These are phyloP conservation scores for Caenorhabditis sinica DNA, from an alignment of 2,888 invertebrate species.

Conservation along the genomic window DNA sequence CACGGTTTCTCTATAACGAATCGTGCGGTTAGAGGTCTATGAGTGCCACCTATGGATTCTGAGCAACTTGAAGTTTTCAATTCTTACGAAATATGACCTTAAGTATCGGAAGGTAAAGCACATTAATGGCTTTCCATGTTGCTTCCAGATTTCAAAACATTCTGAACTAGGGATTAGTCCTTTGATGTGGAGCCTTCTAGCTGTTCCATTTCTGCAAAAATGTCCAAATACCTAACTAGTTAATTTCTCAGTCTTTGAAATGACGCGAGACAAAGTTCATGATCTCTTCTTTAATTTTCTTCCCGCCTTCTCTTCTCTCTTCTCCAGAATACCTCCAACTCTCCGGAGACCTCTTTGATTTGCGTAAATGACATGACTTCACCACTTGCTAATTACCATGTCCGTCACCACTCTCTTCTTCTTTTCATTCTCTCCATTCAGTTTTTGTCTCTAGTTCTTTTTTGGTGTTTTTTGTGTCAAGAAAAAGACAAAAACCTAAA, in stretches of 20 bases:
- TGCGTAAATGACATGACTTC: conserved; percentile 33
- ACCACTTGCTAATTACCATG: conserved; percentile 47
- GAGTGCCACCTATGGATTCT: no score
- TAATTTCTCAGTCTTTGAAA: not conserved
- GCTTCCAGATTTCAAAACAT: no score
- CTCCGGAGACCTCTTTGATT: conserved; percentile 54
- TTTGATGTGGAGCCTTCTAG: no score
- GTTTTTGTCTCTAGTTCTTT: not conserved
- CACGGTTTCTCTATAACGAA: no score
- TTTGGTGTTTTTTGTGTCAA: conserved; percentile 23
- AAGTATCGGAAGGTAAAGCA: no score
- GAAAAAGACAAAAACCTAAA: not conserved
- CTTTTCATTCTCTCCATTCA: conserved; percentile 6
- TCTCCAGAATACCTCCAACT: conserved; percentile 21
- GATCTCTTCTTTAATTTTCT: not conserved
- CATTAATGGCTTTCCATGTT: no score
- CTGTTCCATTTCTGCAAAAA: no score
- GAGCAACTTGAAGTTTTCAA: no score
- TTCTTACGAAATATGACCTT: no score
- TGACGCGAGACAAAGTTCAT: conserved; percentile 25
- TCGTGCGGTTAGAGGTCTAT: no score
- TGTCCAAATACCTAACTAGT: no score
- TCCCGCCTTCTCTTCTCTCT: not conserved
- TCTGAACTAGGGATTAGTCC: no score
- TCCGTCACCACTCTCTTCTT: conserved; percentile 33